A percentile compares a stretch with the other conserved stretches of the same genome.
Conservation (phyloP, 2,888 invertebrate genomes). For the Lottia scabra region DNA sequence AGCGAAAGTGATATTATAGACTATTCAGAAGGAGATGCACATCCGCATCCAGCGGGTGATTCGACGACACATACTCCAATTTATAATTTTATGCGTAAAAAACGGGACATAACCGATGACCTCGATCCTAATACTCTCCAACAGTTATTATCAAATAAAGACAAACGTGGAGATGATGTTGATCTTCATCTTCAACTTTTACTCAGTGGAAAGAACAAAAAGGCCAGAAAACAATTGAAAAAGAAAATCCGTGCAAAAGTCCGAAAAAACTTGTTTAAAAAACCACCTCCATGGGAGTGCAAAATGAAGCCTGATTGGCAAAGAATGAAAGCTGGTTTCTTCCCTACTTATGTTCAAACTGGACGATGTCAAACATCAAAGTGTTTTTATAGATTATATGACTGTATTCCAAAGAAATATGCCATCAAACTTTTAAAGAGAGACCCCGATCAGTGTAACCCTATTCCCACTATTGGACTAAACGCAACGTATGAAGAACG, state of each 20-base stretch:
- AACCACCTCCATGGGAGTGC: conserved; percentile 56
- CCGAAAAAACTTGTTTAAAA: conserved; percentile 32
- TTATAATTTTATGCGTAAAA: conserved; percentile 4
- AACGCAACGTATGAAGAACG: conserved; percentile 56
- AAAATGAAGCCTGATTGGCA: conserved; percentile 44
- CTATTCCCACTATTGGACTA: conserved; percentile 50
- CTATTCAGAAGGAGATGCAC: conserved; percentile 16
- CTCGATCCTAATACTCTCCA: background rate
- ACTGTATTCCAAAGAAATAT: conserved; percentile 58
- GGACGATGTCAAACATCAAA: conserved; percentile 51
- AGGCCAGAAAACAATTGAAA: conserved; percentile 26
- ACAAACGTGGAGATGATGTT: conserved; percentile 18
- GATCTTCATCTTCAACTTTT: conserved; percentile 16
- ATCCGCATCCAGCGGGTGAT: conserved; percentile 6
- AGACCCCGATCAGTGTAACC: conserved; percentile 57
- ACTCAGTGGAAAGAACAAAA: conserved; percentile 25
- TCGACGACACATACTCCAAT: background rate
- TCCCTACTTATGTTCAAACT: conserved; percentile 51
- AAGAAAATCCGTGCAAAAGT: conserved; percentile 25
- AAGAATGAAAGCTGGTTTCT: conserved; percentile 49
- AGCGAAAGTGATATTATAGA: conserved; percentile 18
- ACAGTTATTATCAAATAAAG: background rate
- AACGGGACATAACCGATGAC: conserved; percentile 7
- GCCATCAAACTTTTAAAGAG: conserved; percentile 54
- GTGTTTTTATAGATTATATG: conserved; percentile 59